Base-by-base conservation (phyloP, 2,113 vertebrate species). In the Stegostoma tigrinum region DNA sequence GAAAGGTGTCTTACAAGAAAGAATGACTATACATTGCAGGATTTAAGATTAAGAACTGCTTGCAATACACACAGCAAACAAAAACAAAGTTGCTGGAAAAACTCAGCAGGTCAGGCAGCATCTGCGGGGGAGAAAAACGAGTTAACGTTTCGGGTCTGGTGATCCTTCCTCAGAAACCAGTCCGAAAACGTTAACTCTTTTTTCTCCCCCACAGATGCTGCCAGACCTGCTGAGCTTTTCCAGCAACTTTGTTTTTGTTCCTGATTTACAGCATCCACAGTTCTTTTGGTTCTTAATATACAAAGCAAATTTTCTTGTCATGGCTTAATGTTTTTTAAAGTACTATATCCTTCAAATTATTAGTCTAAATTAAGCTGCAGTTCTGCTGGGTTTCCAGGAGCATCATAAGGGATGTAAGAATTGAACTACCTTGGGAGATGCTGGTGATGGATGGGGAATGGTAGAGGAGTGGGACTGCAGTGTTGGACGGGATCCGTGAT, bases 361-460 rank as follows among this genome's bases (percentile, higher is more conserved):
- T 30, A 8, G 6, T 72, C 24, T 72, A 70, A 70, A 75, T 75
- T 34, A 24, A 75, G 30, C 72, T n/a, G 70, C 27, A 34, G 30
- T 34, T 75, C 72, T 10, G 34, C 12, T 75, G 72, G 96, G 95
- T 96, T 96, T 96, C 85, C 96, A 94, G 96, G 96, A 96, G 66
- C 1, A 72, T 72, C 24, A 83, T 67, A 86, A 66, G 96, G 55
- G 1, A 55, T 27, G 95, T 30, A n/a, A 12, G 30, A 38, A 94
- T 52, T 61, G 86, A 64, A 95, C 42, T 27, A 78, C 34, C 30
- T 78, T 34, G 72, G 34, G 72, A 78, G 72, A 14, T n/a, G 42
- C 70, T 14, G 34, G 30, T 78, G 72, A 78, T n/a, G 8, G 42
- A 75, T n/a, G 10, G 30, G 34, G 30, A 78, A 34, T 78, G 72